Evolutionary conservation across 2,888 invertebrate species (phyloP), one percentile per base, ranked within the genome.

Genomic region (Luperina nickerlii): DNA sequence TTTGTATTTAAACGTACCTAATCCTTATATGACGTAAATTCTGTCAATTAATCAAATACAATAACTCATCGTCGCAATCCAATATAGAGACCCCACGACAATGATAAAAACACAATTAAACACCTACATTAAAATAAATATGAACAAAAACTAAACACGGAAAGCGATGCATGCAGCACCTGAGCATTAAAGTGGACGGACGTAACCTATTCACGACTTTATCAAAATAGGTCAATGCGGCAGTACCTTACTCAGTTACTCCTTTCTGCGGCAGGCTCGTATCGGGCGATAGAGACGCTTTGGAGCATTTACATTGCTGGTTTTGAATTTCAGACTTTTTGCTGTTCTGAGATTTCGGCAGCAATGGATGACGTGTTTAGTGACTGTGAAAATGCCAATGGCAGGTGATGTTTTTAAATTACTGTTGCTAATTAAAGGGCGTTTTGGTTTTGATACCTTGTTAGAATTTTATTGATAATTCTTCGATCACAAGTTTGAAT

Each of bases 141-240:
- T 66, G 69, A 85, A 81, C 79, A 78, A 82, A 82, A 88, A 79
- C 71, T 66, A 84, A 87, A 85, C 81, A 87, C 87, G 84, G 87
- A 90, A 88, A 84, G 82, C 88, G 83, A 89, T 86, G 87, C 84
- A 88, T 88, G 85, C 91, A 92, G 78, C 90, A 93, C 92, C 93
- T 93, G 92, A 91, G 88, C 89, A 90, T 91, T 90, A 80, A 91
- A 94, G 92, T 94, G 94, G 93, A 92, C 94, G 93, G 91, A 89
- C 90, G 92, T 95, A 96, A 96, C 95, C 96, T 95, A 92, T 93
- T 93, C 93, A 90, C 91, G 91, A 91, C 93, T 95, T 96, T 96
- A 96, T 96, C 96, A 94, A 97, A 96, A 96, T 96, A 90, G 96
- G 96, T 96, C 96, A 97, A 95, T 95, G 96, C 94, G 93, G 93